Base-by-base conservation (phyloP, 2,888 invertebrate genomes). In the Notodonta dromedarius region DNA sequence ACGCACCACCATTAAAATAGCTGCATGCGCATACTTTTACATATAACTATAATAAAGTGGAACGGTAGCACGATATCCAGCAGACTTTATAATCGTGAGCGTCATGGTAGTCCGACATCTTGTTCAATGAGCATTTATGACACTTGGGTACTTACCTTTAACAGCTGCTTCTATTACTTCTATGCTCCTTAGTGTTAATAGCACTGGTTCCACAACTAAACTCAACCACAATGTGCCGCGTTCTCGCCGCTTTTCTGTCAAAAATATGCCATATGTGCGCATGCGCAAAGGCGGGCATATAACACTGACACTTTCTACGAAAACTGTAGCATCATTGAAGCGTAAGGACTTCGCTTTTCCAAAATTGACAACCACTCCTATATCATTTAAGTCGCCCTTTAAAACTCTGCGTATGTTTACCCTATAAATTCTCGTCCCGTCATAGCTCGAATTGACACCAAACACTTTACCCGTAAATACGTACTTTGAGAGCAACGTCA, bases 381-480 rank as follows among this genome's bases (percentile, higher is more conserved):
- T 75, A 63, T 91, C 88, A 74, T 88, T 85, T 74, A 92, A 80
- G 83, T 91, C 90, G 68, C 91, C 91, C 71, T 91, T 93, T 59
- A 93, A 75, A 67, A 91, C 88, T 52, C 91, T 82, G 42, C 89
- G 86, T 67, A 93, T 88, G 73, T 86, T 89, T 75, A 93, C 92
- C 85, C 82, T 88, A 70, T 89, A 92, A 66, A 85, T 76, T 71
- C 78, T 76, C 11, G 82, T 82, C 61, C 79, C 79, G 72, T 85
- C 84, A 61, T 63, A 73, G 16, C 74, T 69, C n/a, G 77, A 74
- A 61, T 80, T 83, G 40, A 87, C 85, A 76, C 83, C 77, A 63
- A 80, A 85, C 70, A 93, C 87, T 87, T 87, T 90, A 1, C 91
- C 91, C 13, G 87, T 90, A 66, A 93, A 91, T 78, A 93, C 84